These are phyloP conservation scores for Desmophyllum pertusum DNA, from an alignment of 92 coral and sea anemone genomes.

Conservation along the genomic window DNA sequence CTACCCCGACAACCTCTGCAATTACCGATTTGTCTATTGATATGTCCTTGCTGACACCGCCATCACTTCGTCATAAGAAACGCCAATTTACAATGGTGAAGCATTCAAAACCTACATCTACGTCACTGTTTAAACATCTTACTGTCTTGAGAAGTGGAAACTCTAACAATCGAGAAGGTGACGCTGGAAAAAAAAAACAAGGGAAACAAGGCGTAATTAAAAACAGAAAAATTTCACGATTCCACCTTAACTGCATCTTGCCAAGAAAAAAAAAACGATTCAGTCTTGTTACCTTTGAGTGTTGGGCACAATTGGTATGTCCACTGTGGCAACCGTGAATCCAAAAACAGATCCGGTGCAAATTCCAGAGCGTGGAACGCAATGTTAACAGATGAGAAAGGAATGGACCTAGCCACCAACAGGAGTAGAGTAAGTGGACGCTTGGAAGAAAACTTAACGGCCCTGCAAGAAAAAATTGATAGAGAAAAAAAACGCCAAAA, in stretches of 20 bases:
- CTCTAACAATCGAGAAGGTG: background rate
- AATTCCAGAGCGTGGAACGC: background rate
- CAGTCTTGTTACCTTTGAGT: slow-evolving; percentile 6
- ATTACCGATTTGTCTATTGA: too few relatives aligned
- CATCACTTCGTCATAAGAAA: slow-evolving; percentile 5
- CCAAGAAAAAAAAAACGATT: background rate
- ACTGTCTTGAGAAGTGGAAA: too few relatives aligned
- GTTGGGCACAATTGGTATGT: background rate
- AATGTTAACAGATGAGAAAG: background rate
- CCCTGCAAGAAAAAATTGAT: background rate
- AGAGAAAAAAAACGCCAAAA: background rate
- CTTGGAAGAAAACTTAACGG: slow-evolving; percentile 10
- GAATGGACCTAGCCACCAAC: slow-evolving; percentile 1
- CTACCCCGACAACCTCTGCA: too few relatives aligned
- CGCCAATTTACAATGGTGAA: background rate
- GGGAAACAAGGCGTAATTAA: background rate
- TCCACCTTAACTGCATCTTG: too few relatives aligned
- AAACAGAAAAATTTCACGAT: background rate
- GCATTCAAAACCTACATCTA: background rate
- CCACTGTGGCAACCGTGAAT: background rate
- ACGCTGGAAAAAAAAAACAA: background rate
- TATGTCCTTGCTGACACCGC: too few relatives aligned
- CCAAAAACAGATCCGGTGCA: background rate
- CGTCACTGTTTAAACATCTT: too few relatives aligned
- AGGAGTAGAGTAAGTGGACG: slow-evolving; percentile 8